Conservation (phyloP, 1,140 invertebrate genomes). For the Zeugodacus cucurbitae region DNA sequence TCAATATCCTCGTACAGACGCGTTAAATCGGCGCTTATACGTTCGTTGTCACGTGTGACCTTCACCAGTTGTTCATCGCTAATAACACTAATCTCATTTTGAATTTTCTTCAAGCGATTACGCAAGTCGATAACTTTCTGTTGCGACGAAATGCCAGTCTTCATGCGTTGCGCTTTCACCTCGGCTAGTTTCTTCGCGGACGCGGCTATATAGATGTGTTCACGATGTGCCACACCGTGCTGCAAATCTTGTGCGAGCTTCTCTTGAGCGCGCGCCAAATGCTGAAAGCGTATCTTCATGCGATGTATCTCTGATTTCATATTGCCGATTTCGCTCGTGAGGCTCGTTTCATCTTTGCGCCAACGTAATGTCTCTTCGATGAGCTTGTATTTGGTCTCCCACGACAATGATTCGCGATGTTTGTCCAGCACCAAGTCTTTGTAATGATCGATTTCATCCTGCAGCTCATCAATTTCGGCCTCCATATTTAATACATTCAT, state of each 20-base stretch:
- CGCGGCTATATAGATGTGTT: slow-evolving; percentile 73
- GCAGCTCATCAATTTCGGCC: slow-evolving; percentile 74
- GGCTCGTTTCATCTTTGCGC: slow-evolving; percentile 71
- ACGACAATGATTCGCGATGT: slow-evolving; percentile 77
- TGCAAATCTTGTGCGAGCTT: slow-evolving; percentile 82
- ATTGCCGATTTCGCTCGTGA: slow-evolving; percentile 74
- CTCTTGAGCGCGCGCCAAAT: slow-evolving; percentile 78
- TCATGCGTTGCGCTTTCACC: slow-evolving; percentile 42
- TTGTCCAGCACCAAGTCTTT: slow-evolving; percentile 72
- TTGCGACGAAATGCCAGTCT: slow-evolving; percentile 43
- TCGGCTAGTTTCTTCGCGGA: slow-evolving; percentile 69
- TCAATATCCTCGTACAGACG: slow-evolving; percentile 63
- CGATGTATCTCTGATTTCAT: slow-evolving; percentile 86
- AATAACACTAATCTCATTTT: slow-evolving; percentile 64
- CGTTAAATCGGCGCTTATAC: slow-evolving; percentile 43
- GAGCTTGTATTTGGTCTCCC: slow-evolving; percentile 82
- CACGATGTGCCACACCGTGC: slow-evolving; percentile 77
- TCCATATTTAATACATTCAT: slow-evolving; percentile 73
- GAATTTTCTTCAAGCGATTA: slow-evolving; percentile 70
- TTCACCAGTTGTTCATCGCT: slow-evolving; percentile 49
- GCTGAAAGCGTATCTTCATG: slow-evolving; percentile 78
- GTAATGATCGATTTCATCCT: slow-evolving; percentile 73
- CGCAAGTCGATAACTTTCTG: slow-evolving; percentile 70
- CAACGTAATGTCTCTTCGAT: slow-evolving; percentile 76
- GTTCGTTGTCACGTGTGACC: slow-evolving; percentile 55